phyloP scores from a whole-genome alignment of 1,140 invertebrate species.

The Anthonomus grandis region DNA sequence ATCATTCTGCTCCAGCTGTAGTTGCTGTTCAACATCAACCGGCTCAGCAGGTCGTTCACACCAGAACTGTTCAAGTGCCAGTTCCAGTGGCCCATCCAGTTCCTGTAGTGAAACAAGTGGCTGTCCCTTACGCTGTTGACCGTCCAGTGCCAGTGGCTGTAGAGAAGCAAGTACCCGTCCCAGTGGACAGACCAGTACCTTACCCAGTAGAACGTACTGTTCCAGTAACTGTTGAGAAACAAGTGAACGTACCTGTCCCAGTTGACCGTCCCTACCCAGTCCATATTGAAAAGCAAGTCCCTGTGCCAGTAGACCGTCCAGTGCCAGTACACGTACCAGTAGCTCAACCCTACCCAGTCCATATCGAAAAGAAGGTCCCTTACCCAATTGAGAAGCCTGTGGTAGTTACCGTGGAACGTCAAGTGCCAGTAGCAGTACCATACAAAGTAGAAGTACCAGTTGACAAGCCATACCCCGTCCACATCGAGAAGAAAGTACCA shows the following conservation, averaged over 20 bases:
- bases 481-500: constrained; percentile 29
- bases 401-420: constrained; percentile 21
- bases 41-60: constrained; percentile 4
- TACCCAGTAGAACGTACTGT: constrained; percentile 17
- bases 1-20: not conserved
- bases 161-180: constrained; percentile 9
- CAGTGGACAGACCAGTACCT: constrained; percentile 19
- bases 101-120: constrained; percentile 16
- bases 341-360: constrained; percentile 31
- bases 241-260: constrained; percentile 14
- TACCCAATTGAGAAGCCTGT: constrained; percentile 20
- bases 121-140: constrained; percentile 22
- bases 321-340: constrained; percentile 28
- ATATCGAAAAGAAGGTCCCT: constrained; percentile 30
- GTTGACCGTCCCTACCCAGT: constrained; percentile 26
- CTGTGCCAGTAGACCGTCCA: constrained; percentile 21
- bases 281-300: constrained; percentile 25
- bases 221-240: constrained; percentile 22
- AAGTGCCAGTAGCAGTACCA: constrained; percentile 29
- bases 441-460: constrained; percentile 30
- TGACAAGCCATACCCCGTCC: constrained; percentile 30
- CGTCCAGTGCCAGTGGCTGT: constrained; percentile 19
- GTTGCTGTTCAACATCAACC: not conserved
- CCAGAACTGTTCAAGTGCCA: constrained; percentile 15
- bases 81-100: constrained; percentile 7